These are phyloP conservation scores for Toxostoma redivivum DNA, from an alignment of 2,113 vertebrate species.

Conservation along the genomic window DNA sequence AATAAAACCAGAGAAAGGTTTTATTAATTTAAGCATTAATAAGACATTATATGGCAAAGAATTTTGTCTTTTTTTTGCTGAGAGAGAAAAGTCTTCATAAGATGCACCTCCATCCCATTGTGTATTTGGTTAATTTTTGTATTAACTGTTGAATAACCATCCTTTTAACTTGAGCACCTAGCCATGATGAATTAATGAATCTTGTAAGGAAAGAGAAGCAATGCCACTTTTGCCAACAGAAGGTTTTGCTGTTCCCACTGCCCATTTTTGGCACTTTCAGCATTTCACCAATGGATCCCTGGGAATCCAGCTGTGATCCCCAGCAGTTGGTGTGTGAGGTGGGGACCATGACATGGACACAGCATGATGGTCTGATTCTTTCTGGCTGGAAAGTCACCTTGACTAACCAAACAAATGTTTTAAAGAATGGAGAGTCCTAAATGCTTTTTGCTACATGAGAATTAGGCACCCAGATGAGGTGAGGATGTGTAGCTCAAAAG, in stretches of 20 bases:
- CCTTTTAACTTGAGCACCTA: background rate
- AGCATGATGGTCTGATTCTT: background rate
- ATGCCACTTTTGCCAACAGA: background rate
- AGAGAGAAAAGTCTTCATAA: background rate
- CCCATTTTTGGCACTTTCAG: background rate
- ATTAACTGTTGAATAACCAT: background rate
- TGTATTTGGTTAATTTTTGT: background rate
- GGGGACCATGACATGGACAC: no score
- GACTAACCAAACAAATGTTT: background rate
- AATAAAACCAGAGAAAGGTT: background rate
- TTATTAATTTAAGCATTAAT: background rate
- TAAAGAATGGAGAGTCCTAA: background rate
- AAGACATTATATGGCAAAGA: background rate
- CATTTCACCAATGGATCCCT: rapidly evolving
- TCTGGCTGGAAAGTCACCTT: background rate
- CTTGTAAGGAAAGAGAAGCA: background rate
- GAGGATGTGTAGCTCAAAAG: background rate
- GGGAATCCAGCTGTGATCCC: background rate
- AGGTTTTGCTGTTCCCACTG: background rate
- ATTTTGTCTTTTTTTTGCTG: background rate
- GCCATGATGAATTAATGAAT: background rate
- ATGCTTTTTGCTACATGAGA: background rate
- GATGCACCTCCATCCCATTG: background rate
- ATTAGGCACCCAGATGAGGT: background rate
- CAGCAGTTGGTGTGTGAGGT: background rate